Base-by-base conservation (phyloP, 2,888 invertebrate genomes). In the Trilocha varians region DNA sequence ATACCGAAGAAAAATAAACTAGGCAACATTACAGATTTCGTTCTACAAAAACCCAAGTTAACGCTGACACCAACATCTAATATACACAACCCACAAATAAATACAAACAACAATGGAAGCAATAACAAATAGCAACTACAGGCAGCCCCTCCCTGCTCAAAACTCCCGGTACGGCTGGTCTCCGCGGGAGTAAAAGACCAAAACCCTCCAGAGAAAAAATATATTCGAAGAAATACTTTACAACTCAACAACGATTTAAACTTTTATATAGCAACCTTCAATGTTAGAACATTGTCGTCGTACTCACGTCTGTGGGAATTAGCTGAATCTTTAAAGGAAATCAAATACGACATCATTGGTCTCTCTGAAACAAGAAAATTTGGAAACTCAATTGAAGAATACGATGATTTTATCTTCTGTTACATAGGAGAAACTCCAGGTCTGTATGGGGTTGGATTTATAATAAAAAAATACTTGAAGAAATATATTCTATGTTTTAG, bases 401-500 rank as follows among this genome's bases (percentile, higher is more conserved):
- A 53, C 18, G 13, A 43, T 1, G 44, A 57, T 13, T 54, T 46
- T 34, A 52, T 57, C 3, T 11, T 57, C 2, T 53, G 16, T 18
- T 45, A 53, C 25, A 47, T 41, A 37, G 36, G 47, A 8, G 38
- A 45, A 15, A 49, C 40, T 2, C 39, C 37, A 11, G 53, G 51
- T 5, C 45, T 34, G 34, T 46, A 53, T 37, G 52, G 54, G 11
- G 52, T 56, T 2, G 56, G 56, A 3, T 56, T 50, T 14, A 13
- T 54, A 18, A 40, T 56, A n/a, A n/a, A n/a, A 18, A 8, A 5
- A 8, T 5, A 18, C 5, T 18, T 6, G 5, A 8, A 18, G 5
- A 8, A 18, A 18, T 18, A 18, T 18, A 18, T 18, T 8, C 5
- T 18, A 5, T 6, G 18, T 18, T 18, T 18, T 18, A 18, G 8